These are phyloP conservation scores for Catagonus wagneri DNA, from an alignment of 2,113 vertebrate species.

Conservation along the genomic window DNA sequence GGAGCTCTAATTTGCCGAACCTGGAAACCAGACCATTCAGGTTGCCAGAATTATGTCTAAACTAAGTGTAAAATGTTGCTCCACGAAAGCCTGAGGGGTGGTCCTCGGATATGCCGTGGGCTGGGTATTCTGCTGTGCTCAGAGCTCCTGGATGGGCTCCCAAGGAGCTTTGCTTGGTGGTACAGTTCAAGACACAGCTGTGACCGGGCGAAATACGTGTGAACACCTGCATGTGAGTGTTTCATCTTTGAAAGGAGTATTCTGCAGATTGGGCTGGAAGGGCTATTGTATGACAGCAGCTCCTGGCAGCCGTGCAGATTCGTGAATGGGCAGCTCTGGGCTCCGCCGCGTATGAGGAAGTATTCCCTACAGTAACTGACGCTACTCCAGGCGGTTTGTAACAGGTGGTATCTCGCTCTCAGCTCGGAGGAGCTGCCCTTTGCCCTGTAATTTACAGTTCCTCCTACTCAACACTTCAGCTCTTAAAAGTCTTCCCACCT, in stretches of 20 bases:
- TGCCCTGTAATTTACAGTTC: background rate
- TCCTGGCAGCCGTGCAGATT: background rate
- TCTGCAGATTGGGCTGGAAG: background rate
- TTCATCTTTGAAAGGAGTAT: background rate
- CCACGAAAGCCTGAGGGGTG: background rate
- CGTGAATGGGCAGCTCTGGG: background rate
- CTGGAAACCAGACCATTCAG: background rate
- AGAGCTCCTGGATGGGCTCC: background rate
- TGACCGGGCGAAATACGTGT: rapidly evolving
- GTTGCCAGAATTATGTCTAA: background rate
- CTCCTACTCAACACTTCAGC: background rate
- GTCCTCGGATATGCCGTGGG: background rate
- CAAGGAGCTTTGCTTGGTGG: background rate
- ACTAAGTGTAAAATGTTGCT: background rate
- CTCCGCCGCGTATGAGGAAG: background rate
- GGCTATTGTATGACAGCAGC: background rate
- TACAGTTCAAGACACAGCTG: background rate
- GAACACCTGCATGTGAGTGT: background rate
- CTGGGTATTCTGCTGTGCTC: background rate
- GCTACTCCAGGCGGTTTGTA: background rate
- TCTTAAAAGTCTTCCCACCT: background rate
- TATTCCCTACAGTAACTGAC: background rate
- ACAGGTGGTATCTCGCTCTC: background rate
- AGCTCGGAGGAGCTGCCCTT: background rate
- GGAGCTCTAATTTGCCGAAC: background rate